Percentiles rank a stretch among this genome's conserved stretches.
phyloP scores from a whole-genome alignment of 2,113 vertebrate species.

The Anser brachyrhynchus region DNA sequence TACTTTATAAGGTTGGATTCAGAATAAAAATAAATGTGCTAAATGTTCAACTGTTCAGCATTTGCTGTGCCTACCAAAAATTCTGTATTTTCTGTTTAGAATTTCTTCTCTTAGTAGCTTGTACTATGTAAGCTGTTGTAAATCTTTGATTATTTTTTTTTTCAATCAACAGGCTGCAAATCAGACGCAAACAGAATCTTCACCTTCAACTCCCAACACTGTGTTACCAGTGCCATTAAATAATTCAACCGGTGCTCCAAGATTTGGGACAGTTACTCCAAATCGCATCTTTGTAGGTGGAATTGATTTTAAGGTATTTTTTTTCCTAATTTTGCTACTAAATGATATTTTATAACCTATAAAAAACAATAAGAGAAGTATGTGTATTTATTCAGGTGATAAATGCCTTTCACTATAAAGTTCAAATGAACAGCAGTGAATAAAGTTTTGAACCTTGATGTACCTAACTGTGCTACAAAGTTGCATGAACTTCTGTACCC shows the following conservation, averaged over 20 bases:
- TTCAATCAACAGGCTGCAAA: slow-evolving; percentile 70
- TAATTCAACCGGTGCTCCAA: slow-evolving; percentile 62
- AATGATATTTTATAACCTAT: neutral
- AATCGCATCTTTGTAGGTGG: slow-evolving; percentile 92
- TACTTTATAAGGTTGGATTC: neutral
- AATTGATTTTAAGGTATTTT: slow-evolving; percentile 84
- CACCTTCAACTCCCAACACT: slow-evolving; percentile 71
- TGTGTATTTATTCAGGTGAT: neutral
- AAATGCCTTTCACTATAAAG: neutral
- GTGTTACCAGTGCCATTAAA: slow-evolving; percentile 71
- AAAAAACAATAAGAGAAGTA: neutral
- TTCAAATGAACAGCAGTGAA: neutral
- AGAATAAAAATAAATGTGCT: neutral
- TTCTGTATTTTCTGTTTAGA: neutral
- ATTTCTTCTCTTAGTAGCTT: neutral
- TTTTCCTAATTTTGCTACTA: neutral
- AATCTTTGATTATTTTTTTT: slow-evolving; percentile 47
- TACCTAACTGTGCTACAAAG: neutral
- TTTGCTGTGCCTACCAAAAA: neutral
- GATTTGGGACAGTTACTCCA: slow-evolving; percentile 81
- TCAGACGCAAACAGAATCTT: slow-evolving; percentile 76
- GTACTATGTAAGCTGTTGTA: neutral
- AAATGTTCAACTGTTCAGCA: neutral
- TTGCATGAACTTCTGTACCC: neutral
- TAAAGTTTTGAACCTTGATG: neutral